Base-by-base conservation (phyloP, 1,140 invertebrate species). In the Phenacoccus solenopsis region DNA sequence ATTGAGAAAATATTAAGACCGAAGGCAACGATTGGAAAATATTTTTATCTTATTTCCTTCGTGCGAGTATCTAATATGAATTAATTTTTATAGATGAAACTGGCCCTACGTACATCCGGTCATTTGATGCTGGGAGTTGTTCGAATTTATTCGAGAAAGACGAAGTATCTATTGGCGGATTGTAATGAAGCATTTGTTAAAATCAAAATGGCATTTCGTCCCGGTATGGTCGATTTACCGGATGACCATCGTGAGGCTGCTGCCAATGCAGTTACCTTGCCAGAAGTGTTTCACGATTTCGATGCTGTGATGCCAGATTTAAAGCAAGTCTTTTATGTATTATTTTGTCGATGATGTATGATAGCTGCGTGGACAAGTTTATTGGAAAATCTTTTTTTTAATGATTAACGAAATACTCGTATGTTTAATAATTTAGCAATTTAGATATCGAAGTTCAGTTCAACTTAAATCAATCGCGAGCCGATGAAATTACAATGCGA, bases 171-270 rank as follows among this genome's bases (percentile, higher is more conserved):
- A 0, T 79, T 99, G 64, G 96, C 96, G 22, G 98, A 99, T 80
- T 99, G 98, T 81, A 99, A 99, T 91, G 97, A 99, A 82, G 97
- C 98, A 0, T 99, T 98, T 81, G 94, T 99, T 57, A 99, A 99
- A 81, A 99, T 99, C 75, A 99, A 98, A 85, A 94, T 97, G 92
- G 96, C 97, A 22, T 99, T 99, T 79, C 83, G 96, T 74, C 95
- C 96, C 28, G 96, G 96, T n/a, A 96, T 98, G 87, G 96, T 98
- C 0, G 96, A 98, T 81, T 81, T 98, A 67, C 94, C 96, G 0
- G 96, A 98, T 79, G 96, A 97, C 74, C 94, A 98, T 77, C 80
- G 95, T 73, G 94, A 98, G 80, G 94, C 94, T 35, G 94, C 94
- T 67, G 91, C 96, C 74, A 94, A 93, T 81, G 93, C 94, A 27